A percentile compares a stretch with the other conserved stretches of the same genome.
phyloP scores from a whole-genome alignment of 2,113 vertebrate genomes.

The Nerophis ophidion region DNA sequence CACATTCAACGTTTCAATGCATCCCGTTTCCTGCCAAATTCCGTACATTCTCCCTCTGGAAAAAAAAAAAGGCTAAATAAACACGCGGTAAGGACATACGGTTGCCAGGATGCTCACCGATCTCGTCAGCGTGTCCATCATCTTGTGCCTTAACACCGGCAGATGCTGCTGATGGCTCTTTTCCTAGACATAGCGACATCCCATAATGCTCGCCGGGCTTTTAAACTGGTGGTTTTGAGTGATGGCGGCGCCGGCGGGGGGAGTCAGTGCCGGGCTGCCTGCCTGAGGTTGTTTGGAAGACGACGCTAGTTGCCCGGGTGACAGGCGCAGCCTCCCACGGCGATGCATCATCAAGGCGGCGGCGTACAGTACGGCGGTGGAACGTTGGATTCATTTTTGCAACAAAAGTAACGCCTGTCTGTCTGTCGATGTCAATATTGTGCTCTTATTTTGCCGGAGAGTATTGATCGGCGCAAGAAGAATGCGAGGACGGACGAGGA shows the following conservation, averaged over 20 bases:
- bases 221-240: constrained; percentile 2
- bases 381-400: constrained; percentile 16
- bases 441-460: background rate
- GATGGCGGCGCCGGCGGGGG: background rate
- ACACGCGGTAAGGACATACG: background rate
- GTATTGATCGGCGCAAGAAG: background rate
- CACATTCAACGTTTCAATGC: too few relatives aligned
- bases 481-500: background rate
- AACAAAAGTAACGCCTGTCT: constrained; percentile 1
- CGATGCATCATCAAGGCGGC: constrained; percentile 39
- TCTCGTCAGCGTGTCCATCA: constrained; percentile 7
- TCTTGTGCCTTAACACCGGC: background rate
- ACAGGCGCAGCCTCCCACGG: constrained; percentile 45
- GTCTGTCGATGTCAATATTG: background rate
- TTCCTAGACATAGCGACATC: constrained; percentile 2
- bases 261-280: constrained; percentile 43
- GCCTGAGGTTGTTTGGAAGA: constrained; percentile 44
- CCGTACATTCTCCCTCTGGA: background rate
- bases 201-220: background rate
- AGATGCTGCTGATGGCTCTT: constrained; percentile 10
- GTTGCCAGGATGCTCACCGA: constrained; percentile 1
- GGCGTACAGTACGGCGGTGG: constrained; percentile 24
- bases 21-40: background rate
- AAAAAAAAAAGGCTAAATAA: background rate
- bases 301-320: constrained; percentile 53